Conservation (phyloP, 2,888 invertebrate genomes). For the Brachyopa scutellaris region DNA sequence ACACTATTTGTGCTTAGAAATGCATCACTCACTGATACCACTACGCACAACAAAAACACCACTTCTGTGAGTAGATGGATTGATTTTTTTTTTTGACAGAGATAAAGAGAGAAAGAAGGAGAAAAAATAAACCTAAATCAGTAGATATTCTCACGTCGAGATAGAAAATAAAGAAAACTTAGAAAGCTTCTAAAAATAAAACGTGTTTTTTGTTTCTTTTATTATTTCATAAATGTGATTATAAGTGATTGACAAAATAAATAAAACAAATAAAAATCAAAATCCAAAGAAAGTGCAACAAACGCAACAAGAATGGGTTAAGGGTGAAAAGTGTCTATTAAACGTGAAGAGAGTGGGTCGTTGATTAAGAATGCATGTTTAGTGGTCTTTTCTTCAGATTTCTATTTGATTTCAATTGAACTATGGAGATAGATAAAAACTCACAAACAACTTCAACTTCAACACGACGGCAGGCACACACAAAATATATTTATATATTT, state of each 20-base stretch:
- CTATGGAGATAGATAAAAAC: not conserved
- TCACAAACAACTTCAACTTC: not conserved
- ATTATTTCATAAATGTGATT: conserved; percentile 28
- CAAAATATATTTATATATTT: conserved; percentile 2
- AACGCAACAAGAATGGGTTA: conserved; percentile 55
- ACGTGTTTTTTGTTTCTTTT: conserved; percentile 17
- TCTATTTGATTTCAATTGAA: conserved; percentile 13
- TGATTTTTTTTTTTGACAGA: conserved; percentile 31
- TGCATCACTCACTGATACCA: conserved; percentile 43
- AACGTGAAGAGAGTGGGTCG: conserved; percentile 4
- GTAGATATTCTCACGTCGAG: conserved; percentile 53
- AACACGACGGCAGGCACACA: conserved; percentile 2
- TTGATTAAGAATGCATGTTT: conserved; percentile 22
- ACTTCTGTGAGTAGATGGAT: conserved; percentile 37
- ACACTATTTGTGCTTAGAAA: conserved; percentile 32
- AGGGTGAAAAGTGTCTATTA: conserved; percentile 36
- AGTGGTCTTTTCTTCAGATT: conserved; percentile 2
- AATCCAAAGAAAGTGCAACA: conserved; percentile 53
- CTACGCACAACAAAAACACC: conserved; percentile 29
- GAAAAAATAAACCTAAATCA: conserved; percentile 29
- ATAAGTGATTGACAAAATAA: not conserved
- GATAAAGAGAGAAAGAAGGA: conserved; percentile 39
- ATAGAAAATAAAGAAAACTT: conserved; percentile 23
- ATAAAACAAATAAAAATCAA: not conserved
- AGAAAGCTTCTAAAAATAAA: conserved; percentile 51